These are phyloP conservation scores for Aphodius granarius DNA, from an alignment of 2,888 invertebrate species.

Conservation along the genomic window DNA sequence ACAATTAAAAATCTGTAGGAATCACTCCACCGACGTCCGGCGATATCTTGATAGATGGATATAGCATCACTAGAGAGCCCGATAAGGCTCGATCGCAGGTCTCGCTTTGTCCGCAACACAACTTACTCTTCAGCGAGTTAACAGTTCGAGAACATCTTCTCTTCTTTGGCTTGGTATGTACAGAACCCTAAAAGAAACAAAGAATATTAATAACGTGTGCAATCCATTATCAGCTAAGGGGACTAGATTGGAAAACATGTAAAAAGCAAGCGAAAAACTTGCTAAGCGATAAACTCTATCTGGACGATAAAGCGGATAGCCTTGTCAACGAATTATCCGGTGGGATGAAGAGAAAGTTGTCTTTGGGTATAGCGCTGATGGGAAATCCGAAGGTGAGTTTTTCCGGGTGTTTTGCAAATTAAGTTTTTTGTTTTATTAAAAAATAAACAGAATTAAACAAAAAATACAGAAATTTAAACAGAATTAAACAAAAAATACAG, in stretches of 20 bases:
- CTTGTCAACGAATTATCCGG: conserved; percentile 75
- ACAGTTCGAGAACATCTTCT: conserved; percentile 80
- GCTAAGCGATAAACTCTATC: conserved; percentile 58
- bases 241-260: conserved; percentile 54
- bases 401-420: background rate
- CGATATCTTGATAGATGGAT: conserved; percentile 69
- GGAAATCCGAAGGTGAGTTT: conserved; percentile 64
- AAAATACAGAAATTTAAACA: too few relatives aligned
- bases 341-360: conserved; percentile 89
- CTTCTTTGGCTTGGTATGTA: conserved; percentile 78
- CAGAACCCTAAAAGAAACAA: background rate
- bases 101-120: conserved; percentile 91
- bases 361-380: conserved; percentile 82
- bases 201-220: too few relatives aligned
- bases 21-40: conserved; percentile 74
- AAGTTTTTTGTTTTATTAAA: too few relatives aligned
- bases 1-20: conserved; percentile 55
- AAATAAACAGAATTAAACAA: too few relatives aligned
- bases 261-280: conserved; percentile 59
- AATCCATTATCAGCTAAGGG: conserved; percentile 74
- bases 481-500: too few relatives aligned
- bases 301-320: conserved; percentile 64
- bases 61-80: background rate
- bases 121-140: conserved; percentile 80
- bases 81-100: conserved; percentile 61